Evolutionary conservation across 1,140 invertebrate genomes (phyloP), one percentile per base, ranked within the genome.

Genomic region (Sycophila sp.): DNA sequence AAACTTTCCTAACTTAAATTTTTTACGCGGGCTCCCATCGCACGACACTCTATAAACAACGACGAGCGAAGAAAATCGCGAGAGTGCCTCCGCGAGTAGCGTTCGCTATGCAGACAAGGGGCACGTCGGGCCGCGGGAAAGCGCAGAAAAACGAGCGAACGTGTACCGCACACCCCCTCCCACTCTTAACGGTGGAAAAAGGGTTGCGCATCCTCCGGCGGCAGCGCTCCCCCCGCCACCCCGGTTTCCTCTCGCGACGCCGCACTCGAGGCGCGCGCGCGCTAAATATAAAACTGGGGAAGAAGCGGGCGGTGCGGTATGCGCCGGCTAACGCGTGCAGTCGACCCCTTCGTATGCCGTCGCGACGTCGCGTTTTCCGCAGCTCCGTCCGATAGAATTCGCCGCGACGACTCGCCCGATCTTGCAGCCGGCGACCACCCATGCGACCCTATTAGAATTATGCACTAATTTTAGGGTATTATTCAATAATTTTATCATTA

Each of bases 211-310:
- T 58, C 38, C 34, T 56, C n/a, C 42, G 34, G 38, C 28, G 38
- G 2, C 38, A 2, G 11, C 26, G 13, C 38, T 19, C 19, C 24
- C 19, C 24, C 6, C 24, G 5, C 32, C 15, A 6, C 38, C 40
- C 8, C 4, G 2, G 5, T 26, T 17, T 65, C 73, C 65, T 73
- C 75, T 74, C 71, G 69, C 73, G 66, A 71, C 72, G 73, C 75
- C 75, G 73, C 60, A 49, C 58, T 73, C 67, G 75, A 75, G 59
- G 22, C 62, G 75, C 67, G 72, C 75, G 62, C 64, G 70, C 70
- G 80, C 80, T 83, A 83, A 82, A 83, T 83, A 81, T 83, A 83
- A 81, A 83, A 76, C 77, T 74, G n/a, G n/a, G n/a, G 65, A 76
- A 75, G 77, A 80, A 74, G 73, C 69, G 71, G 75, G 76, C 74